phyloP scores from a whole-genome alignment of 2,888 invertebrate species.

The Aricia artaxerxes region DNA sequence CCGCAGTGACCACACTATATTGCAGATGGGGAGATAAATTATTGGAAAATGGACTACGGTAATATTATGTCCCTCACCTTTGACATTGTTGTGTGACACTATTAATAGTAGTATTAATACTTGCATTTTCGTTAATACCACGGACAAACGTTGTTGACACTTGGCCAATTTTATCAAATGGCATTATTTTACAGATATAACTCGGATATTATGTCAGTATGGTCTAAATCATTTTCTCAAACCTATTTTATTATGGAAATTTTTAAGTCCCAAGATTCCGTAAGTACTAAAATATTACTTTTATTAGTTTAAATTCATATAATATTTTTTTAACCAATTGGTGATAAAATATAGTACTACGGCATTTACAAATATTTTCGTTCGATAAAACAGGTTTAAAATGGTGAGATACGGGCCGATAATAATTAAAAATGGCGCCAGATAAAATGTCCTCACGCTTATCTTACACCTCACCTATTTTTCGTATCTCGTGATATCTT shows the following conservation, averaged over 20 bases:
- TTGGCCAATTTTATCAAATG: background rate
- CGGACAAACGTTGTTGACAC: background rate
- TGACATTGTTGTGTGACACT: background rate
- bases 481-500: constrained; percentile 34
- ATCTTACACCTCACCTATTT: constrained; percentile 38
- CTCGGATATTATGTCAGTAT: no score
- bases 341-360: background rate
- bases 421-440: constrained; percentile 27
- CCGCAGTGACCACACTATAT: background rate
- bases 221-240: no score
- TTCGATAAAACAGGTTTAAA: constrained; percentile 5
- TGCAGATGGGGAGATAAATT: background rate
- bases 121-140: background rate
- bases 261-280: no score
- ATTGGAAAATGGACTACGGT: background rate
- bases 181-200: background rate
- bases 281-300: no score
- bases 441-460: constrained; percentile 9
- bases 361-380: background rate
- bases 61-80: background rate
- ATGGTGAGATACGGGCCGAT: constrained; percentile 5
- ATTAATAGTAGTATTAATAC: background rate
- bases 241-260: no score
- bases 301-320: no score
- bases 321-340: no score